Evolutionary conservation across 2,888 invertebrate genomes (phyloP), one percentile per base, ranked within the genome.

Genomic region (Dorcus parallelipipedus): DNA sequence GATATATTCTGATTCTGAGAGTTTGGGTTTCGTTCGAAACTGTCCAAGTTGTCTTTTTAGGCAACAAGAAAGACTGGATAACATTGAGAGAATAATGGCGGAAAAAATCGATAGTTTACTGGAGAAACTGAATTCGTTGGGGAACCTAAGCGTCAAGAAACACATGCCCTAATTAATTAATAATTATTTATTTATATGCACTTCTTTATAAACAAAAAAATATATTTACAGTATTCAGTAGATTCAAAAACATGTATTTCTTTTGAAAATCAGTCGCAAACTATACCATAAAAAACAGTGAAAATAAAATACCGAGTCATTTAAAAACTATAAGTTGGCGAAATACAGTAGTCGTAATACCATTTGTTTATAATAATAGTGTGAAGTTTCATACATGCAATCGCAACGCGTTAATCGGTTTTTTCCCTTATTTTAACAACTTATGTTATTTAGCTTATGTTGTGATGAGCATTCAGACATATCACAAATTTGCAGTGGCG

Each of bases 401-500:
- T 33, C 39, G 38, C 26, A 50, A 33, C 38, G 38, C 38, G 10
- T 51, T 50, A 9, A 50, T 50, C 33, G 56, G 65, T 65, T 67
- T 65, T 69, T 67, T 68, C 73, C 70, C 69, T 70, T 39, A 40
- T 8, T 48, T 20, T 17, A 47, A 40, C 49, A 48, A 38, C 20
- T 49, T 38, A 42, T 54, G 38, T 40, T 52, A 17, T 41, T 41
- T 54, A 52, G 38, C 51, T 56, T 47, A 17, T 43, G 65, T 65
- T 71, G 73, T 73, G 71, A 75, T 74, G 75, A 76, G 75, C 75
- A 76, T 75, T 74, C 71, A 71, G 69, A 73, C 69, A 72, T 76
- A 76, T 76, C 75, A 76, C 75, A 76, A 74, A 70, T 67, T 66
- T 57, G 42, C 23, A 49, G 60, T 57, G 60, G 59, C 56, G 52